Percentiles rank a stretch among this genome's conserved stretches.
Evolutionary conservation across 2,797 vertebrate species (phyloP).

Genomic region (Distichodus sexfasciatus): DNA sequence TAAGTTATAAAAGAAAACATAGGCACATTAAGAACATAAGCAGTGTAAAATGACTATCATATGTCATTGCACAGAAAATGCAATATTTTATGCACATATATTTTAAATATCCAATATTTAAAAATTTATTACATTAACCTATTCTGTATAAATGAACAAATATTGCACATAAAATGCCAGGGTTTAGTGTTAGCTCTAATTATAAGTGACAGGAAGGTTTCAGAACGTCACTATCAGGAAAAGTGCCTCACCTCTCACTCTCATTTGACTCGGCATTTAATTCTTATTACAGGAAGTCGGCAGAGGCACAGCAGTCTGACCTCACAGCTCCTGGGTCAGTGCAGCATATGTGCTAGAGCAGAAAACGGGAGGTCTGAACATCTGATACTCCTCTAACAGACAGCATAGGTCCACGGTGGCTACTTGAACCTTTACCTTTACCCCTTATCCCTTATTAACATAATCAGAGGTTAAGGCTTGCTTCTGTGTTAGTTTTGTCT

Average conservation of each 20-base stretch:
- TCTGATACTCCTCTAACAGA: constrained; percentile 16
- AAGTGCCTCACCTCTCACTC: neutral
- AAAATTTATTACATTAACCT: no score
- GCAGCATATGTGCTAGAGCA: constrained; percentile 26
- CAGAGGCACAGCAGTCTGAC: neutral
- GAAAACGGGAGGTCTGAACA: constrained; percentile 31
- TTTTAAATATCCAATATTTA: no score
- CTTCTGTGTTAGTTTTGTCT: constrained; percentile 1
- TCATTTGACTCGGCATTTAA: constrained; percentile 8
- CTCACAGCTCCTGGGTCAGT: constrained; percentile 19
- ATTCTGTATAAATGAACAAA: no score
- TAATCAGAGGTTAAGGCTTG: constrained; percentile 1
- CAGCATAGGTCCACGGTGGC: neutral
- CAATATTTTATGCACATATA: no score
- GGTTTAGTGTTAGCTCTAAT: constrained; percentile 13
- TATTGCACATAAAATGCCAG: no score
- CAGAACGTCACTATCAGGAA: neutral
- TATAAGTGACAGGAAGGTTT: constrained; percentile 18
- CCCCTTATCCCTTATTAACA: constrained; percentile 1
- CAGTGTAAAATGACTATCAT: no score
- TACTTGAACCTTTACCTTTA: constrained; percentile 31
- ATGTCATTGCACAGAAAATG: no score
- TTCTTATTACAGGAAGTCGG: neutral
- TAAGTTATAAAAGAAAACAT: no score
- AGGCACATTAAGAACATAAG: no score